phyloP scores from a whole-genome alignment of 2,113 vertebrate species.

The Eretmochelys imbricata region DNA sequence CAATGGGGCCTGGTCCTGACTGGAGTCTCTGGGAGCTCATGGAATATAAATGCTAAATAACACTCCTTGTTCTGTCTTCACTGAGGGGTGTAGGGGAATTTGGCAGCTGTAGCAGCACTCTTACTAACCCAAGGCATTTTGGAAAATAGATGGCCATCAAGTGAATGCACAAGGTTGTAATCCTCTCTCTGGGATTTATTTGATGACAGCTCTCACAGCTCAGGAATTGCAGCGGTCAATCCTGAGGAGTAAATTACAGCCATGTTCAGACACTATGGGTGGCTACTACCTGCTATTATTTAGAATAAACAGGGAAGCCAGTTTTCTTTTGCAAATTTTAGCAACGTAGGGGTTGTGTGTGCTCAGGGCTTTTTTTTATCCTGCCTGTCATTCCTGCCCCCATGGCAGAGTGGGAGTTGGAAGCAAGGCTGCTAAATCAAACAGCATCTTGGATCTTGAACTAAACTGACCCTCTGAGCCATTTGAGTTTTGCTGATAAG shows the following conservation, averaged over 20 bases:
- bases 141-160: conserved; percentile 22
- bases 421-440: background rate
- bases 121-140: background rate
- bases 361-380: background rate
- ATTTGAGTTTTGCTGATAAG: background rate
- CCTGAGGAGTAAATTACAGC: conserved; percentile 35
- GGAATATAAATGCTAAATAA: background rate
- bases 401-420: background rate
- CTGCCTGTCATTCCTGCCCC: background rate
- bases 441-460: background rate
- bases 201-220: conserved; percentile 10
- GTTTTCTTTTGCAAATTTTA: background rate
- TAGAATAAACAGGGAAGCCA: background rate
- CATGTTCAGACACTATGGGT: background rate
- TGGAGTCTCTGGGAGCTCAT: rapidly evolving
- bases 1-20: background rate
- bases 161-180: background rate
- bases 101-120: background rate
- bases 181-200: conserved; percentile 15
- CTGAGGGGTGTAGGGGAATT: background rate
- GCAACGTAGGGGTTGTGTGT: background rate
- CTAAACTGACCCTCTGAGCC: background rate
- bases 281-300: background rate
- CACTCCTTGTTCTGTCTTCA: conserved; percentile 6
- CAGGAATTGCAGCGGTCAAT: conserved; percentile 25